phyloP scores from a whole-genome alignment of 2,888 invertebrate species.

The Poecilobothrus nobilitatus region DNA sequence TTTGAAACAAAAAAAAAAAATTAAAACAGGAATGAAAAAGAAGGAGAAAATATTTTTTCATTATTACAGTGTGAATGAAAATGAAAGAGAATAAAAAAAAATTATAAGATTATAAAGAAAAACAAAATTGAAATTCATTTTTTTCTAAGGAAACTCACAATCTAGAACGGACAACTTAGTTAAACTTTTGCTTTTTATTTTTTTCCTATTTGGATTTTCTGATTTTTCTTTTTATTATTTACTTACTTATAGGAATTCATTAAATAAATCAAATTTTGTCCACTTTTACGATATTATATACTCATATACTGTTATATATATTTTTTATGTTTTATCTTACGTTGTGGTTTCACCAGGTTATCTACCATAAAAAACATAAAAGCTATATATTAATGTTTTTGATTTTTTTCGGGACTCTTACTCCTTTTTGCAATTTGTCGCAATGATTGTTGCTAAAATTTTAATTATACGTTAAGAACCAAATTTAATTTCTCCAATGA shows the following conservation, averaged over 20 bases:
- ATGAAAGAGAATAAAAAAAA: background rate
- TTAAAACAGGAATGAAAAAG: background rate
- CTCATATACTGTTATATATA: background rate
- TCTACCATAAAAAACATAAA: too few species aligned
- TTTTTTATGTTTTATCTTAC: background rate
- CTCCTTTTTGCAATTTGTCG: too few species aligned
- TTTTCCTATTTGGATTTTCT: background rate
- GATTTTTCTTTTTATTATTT: background rate
- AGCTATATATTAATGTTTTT: too few species aligned
- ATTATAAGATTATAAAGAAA: background rate
- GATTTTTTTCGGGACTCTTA: too few species aligned
- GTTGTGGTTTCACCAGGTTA: too few species aligned
- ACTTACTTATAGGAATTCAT: background rate
- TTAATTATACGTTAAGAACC: too few species aligned
- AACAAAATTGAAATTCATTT: background rate
- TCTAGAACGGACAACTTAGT: constrained; percentile 4
- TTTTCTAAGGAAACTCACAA: background rate
- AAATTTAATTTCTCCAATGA: too few species aligned
- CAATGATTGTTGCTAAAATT: too few species aligned
- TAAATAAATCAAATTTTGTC: background rate
- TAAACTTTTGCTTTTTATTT: background rate
- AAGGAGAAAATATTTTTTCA: background rate
- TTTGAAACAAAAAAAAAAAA: background rate
- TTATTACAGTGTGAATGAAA: background rate
- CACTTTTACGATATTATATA: background rate